Conservation (phyloP, 2,888 invertebrate species). For the Lycophotia porphyrea region DNA sequence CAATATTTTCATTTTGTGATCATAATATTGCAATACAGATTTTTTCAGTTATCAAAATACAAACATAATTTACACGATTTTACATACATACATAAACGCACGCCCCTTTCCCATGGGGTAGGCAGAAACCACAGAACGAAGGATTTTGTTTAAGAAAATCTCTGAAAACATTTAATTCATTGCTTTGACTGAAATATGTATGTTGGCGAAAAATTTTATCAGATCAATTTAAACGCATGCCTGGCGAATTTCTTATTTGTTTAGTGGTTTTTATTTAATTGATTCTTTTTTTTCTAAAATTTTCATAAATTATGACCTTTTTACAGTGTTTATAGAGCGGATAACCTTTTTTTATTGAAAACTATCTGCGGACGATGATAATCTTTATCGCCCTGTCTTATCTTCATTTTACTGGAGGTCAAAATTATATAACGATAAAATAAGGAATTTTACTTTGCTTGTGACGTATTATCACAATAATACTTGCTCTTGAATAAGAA, state of each 20-base stretch:
- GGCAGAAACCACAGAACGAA: no score
- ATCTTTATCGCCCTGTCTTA: slow-evolving; percentile 52
- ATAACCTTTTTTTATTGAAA: slow-evolving; percentile 61
- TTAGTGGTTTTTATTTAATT: not conserved
- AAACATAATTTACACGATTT: not conserved
- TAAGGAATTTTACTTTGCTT: slow-evolving; percentile 43
- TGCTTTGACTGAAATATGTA: not conserved
- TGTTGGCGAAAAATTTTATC: not conserved
- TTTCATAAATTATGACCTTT: slow-evolving; percentile 22
- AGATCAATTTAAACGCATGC: not conserved
- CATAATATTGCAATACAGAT: no score
- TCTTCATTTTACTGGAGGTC: slow-evolving; percentile 44
- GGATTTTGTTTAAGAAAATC: not conserved
- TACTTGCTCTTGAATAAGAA: no score
- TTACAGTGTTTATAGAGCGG: slow-evolving; percentile 39
- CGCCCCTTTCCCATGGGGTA: no score
- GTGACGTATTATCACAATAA: slow-evolving; percentile 40
- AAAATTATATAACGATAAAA: slow-evolving; percentile 51
- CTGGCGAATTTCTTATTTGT: not conserved
- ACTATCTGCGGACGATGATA: slow-evolving; percentile 44
- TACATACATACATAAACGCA: no score
- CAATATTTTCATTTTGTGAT: no score
- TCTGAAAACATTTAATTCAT: not conserved
- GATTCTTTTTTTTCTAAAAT: not conserved
- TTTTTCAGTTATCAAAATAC: not conserved